Percentiles rank a stretch among this genome's conserved stretches.
phyloP scores from a whole-genome alignment of 2,797 vertebrate genomes.

The Chelon auratus region DNA sequence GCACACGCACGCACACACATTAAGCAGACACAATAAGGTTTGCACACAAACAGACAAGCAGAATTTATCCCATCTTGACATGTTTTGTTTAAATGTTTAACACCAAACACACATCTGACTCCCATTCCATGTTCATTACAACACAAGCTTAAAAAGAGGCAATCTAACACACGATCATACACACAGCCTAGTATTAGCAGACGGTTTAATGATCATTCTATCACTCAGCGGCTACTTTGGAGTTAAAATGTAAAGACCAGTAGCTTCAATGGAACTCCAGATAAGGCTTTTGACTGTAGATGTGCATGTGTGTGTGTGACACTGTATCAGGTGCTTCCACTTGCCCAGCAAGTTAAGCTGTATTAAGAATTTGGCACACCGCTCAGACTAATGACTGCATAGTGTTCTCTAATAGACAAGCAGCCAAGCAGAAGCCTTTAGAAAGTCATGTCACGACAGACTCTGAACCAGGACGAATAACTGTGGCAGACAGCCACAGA shows the following conservation, averaged over 20 bases:
- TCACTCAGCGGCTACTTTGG: slow-evolving; percentile 17
- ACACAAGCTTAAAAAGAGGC: slow-evolving; percentile 15
- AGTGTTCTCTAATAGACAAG: slow-evolving; percentile 24
- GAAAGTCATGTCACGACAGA: slow-evolving; percentile 30
- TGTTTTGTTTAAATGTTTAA: slow-evolving; percentile 10
- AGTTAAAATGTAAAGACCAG: slow-evolving; percentile 14
- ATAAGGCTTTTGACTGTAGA: slow-evolving; percentile 1
- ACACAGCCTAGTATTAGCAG: slow-evolving; percentile 38
- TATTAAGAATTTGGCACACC: slow-evolving; percentile 43
- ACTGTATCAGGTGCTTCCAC: slow-evolving; percentile 6
- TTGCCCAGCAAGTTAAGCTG: neutral
- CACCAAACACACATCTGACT: slow-evolving; percentile 29
- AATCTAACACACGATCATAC: slow-evolving; percentile 26
- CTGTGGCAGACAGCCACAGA: slow-evolving; percentile 1
- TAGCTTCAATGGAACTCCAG: slow-evolving; percentile 23
- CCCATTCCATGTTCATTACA: slow-evolving; percentile 30
- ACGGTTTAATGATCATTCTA: slow-evolving; percentile 33
- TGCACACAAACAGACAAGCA: neutral
- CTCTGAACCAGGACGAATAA: slow-evolving; percentile 1
- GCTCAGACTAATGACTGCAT: slow-evolving; percentile 25
- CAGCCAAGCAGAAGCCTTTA: slow-evolving; percentile 30
- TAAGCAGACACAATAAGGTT: slow-evolving; percentile 31
- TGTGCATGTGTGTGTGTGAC: slow-evolving; percentile 13
- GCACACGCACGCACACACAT: slow-evolving; percentile 3
- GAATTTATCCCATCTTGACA: slow-evolving; percentile 1